These are phyloP conservation scores for Nesidiocoris tenuis DNA, from an alignment of 2,888 invertebrate genomes.

Conservation along the genomic window DNA sequence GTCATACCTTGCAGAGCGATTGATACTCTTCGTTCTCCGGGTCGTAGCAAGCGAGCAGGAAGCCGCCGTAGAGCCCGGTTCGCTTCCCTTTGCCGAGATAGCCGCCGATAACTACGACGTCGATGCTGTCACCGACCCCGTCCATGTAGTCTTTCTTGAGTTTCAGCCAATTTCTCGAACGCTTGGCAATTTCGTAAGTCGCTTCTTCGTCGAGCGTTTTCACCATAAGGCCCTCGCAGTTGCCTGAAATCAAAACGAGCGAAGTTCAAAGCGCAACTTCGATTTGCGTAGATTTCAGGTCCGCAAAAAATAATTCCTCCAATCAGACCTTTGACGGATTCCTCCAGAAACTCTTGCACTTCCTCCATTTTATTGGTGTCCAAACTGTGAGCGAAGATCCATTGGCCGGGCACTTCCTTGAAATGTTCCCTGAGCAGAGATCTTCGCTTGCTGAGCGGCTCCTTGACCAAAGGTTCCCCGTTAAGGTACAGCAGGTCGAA, in stretches of 20 bases:
- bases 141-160: slow-evolving; percentile 97
- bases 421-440: slow-evolving; percentile 70
- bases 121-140: slow-evolving; percentile 93
- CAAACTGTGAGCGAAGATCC: slow-evolving; percentile 80
- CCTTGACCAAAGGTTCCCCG: slow-evolving; percentile 76
- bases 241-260: slow-evolving; percentile 63
- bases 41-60: slow-evolving; percentile 91
- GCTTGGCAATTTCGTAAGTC: slow-evolving; percentile 94
- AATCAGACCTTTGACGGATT: slow-evolving; percentile 76
- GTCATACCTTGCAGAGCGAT: slow-evolving; percentile 77
- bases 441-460: slow-evolving; percentile 75
- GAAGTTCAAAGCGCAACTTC: no score
- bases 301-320: not conserved
- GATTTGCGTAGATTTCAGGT: not conserved
- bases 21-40: slow-evolving; percentile 88
- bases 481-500: slow-evolving; percentile 94
- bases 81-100: slow-evolving; percentile 91
- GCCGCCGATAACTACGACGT: slow-evolving; percentile 93
- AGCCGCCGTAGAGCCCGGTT: slow-evolving; percentile 91
- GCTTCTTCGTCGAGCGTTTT: slow-evolving; percentile 88
- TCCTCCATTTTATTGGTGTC: slow-evolving; percentile 87
- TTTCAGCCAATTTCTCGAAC: slow-evolving; percentile 93
- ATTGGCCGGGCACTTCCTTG: slow-evolving; percentile 71
- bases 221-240: slow-evolving; percentile 98
- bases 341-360: slow-evolving; percentile 90